Conservation (phyloP, 2,113 vertebrate species). For the Clarias gariepinus region DNA sequence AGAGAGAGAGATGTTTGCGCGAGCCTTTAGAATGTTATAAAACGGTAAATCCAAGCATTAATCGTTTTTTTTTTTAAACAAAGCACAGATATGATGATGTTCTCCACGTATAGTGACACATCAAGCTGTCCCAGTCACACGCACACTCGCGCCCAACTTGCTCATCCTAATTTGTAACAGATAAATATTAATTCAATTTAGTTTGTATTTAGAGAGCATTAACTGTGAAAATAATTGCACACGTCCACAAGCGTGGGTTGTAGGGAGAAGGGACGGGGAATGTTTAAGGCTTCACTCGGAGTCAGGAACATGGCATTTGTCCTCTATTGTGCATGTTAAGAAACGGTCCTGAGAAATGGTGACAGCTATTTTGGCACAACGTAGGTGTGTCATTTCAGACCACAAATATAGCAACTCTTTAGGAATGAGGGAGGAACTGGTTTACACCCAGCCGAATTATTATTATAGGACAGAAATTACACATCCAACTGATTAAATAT, state of each 20-base stretch:
- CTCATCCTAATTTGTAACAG: neutral
- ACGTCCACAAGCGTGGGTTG: neutral
- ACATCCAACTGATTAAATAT: neutral
- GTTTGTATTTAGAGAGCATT: neutral
- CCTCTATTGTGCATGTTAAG: neutral
- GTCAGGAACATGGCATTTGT: neutral
- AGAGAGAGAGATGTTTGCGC: neutral
- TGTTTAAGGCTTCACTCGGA: neutral
- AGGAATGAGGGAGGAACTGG: neutral
- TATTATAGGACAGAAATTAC: neutral
- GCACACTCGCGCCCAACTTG: neutral
- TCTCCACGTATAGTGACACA: neutral
- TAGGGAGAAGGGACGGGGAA: neutral
- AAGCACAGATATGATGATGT: neutral
- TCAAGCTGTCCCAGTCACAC: neutral
- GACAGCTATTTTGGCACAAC: neutral
- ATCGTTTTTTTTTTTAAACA: neutral
- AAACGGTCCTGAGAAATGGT: neutral
- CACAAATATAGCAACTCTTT: neutral
- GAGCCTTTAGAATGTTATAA: neutral
- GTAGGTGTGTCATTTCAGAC: neutral
- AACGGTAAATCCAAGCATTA: neutral
- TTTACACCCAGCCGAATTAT: neutral
- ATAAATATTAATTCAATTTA: neutral
- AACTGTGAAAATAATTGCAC: neutral